A percentile compares a stretch with the other conserved stretches of the same genome.
phyloP scores from a whole-genome alignment of 1,140 invertebrate species.

The Drosophila sechellia region DNA sequence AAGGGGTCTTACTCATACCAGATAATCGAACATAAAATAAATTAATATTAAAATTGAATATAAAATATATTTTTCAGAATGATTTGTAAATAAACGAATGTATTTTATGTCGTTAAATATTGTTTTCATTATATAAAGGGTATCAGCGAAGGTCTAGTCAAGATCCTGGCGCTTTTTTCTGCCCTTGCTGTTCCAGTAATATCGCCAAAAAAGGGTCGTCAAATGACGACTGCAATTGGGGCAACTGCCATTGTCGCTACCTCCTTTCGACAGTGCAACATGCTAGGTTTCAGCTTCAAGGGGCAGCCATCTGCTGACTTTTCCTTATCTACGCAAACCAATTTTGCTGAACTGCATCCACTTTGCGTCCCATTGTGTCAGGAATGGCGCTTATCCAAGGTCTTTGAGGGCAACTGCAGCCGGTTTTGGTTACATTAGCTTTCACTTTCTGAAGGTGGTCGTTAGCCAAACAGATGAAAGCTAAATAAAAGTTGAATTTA shows the following conservation, averaged over 20 bases:
- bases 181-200: constrained; percentile 1
- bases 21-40: no score
- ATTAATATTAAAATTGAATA: not conserved
- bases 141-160: constrained; percentile 2
- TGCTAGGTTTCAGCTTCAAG: constrained; percentile 10
- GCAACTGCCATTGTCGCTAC: constrained; percentile 45
- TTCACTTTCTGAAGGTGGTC: not conserved
- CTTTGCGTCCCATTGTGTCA: constrained; percentile 42
- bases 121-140: not conserved
- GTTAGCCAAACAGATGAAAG: not conserved
- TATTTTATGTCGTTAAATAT: not conserved
- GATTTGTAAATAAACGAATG: no score
- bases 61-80: not conserved
- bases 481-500: not conserved
- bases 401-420: constrained; percentile 1
- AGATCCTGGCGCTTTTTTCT: not conserved
- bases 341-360: constrained; percentile 58
- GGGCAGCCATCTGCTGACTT: constrained; percentile 54
- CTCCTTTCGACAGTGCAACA: constrained; percentile 61
- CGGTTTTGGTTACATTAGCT: not conserved
- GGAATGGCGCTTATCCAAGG: not conserved
- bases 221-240: constrained; percentile 72
- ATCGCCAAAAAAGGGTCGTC: constrained; percentile 33
- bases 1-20: not conserved
- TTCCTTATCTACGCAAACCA: constrained; percentile 62